Conservation (phyloP, 2,113 vertebrate genomes). For the Malaclemys terrapin region DNA sequence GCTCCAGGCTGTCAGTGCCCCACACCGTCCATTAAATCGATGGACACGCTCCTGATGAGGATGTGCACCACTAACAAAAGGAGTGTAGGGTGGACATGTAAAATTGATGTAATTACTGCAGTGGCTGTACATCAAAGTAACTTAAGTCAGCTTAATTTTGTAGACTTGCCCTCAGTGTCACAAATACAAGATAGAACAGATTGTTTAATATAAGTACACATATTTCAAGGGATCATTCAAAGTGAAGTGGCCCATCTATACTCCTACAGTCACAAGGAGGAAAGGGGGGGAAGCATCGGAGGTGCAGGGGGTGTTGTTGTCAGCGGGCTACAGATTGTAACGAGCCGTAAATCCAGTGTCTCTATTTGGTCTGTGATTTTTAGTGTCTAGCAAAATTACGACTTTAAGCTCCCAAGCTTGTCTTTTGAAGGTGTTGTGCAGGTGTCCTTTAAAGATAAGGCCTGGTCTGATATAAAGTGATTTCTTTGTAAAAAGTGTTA, state of each 20-base stretch:
- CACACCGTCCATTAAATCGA: neutral
- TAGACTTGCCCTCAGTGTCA: neutral
- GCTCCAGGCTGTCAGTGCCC: neutral
- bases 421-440: neutral
- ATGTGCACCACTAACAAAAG: neutral
- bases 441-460: neutral
- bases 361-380: neutral
- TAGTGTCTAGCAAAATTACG: neutral
- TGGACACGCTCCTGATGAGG: neutral
- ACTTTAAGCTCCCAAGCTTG: neutral
- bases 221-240: neutral
- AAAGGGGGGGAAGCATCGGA: neutral
- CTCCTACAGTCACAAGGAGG: neutral
- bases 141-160: neutral
- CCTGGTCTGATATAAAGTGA: too few species aligned
- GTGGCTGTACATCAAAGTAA: neutral
- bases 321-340: neutral
- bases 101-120: neutral
- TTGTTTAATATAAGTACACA: neutral
- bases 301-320: neutral
- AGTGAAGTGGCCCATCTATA: neutral
- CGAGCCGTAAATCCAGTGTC: neutral
- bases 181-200: neutral
- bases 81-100: neutral
- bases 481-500: too few species aligned